Base-by-base conservation (phyloP, 1,140 invertebrate species). In the Drosophila albomicans region DNA sequence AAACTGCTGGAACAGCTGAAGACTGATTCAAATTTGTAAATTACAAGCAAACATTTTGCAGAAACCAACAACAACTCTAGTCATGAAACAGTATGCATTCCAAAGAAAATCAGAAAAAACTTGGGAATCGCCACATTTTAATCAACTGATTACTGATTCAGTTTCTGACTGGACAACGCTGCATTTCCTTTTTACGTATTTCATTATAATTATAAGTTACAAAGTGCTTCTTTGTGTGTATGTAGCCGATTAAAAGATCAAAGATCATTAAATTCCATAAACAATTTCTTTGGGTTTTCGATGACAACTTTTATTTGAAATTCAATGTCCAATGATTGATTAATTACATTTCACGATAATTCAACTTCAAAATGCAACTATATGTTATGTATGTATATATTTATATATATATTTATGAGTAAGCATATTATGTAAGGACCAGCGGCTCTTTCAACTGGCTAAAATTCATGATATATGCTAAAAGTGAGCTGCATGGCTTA, bases 351-450 rank as follows among this genome's bases (percentile, higher is more conserved):
- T 90, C 56, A 76, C 70, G 67, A 64, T 75, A 56, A 82, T 70
- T 81, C 75, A 90, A 85, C 68, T 81, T 81, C 62, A 85, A 89
- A 89, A 82, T 89, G 81, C 85, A 75, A 66, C 86, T 89, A 89
- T 82, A 74, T 86, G 30, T 43, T 30, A 32, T 10, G 11, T 52
- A 52, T 25, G 28, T 38, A 38, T 38, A 38, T 38, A 38, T 38
- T 5, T 32, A 32, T 32, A 32, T 32, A 32, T 32, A 32, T 5
- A 38, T 38, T 38, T 56, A 65, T 68, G 61, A 71, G 58, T 69
- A 35, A 57, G 46, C 57, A 51, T 56, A 46, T 64, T 54, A 56
- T 65, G 20, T 76, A 72, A 61, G 74, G 68, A 56, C 69, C 74
- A 66, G 68, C 56, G 32, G 25, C 32, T 32, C 43, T 41, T 25